Base-by-base conservation (phyloP, 2,113 vertebrate genomes). In the Pipa parva region DNA sequence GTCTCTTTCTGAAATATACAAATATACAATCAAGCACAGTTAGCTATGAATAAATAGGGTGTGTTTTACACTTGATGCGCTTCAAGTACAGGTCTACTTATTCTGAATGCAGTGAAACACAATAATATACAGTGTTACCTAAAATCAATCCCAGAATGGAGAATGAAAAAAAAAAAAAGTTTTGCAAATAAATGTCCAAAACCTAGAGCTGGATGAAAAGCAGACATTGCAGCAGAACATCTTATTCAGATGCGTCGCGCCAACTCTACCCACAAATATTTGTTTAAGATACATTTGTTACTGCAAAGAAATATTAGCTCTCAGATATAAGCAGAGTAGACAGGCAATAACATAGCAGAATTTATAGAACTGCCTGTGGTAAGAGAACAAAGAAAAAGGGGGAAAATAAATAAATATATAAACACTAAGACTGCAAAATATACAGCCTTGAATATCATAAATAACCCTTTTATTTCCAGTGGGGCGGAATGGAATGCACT, bases 281-380 rank as follows among this genome's bases (percentile, higher is more conserved):
- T 50, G 65, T 27, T 48, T 68, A 28, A 21, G 45, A 37, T 68
- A 50, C 36, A 51, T 68, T 68, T 68, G 56, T 68, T 59, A 59
- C 65, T 26, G 56, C 58, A n/a, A 48, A 68, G 65, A 68, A 68
- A 68, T 68, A 68, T 68, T 59, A 68, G 65, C 48, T 51, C 42
- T 59, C 65, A 59, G 56, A 59, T 59, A 48, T 68, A 68, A 68
- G 65, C 65, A 68, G 56, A 68, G 45, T 50, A 33, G 65, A 68
- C 65, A 68, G 65, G 65, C 65, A 68, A 68, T 68, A 68, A 68
- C 65, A 51, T 50, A 59, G 65, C 55, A 59, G 65, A 68, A 68
- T 68, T 68, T 68, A 68, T 68, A 68, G 65, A 39, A 68, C 17
- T 68, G 65, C 56, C 55, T 48, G 65, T 56, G 37, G 20, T 25